Percentiles rank a stretch among this genome's conserved stretches.
Evolutionary conservation across 2,113 vertebrate genomes (phyloP).

Genomic region (Octodon degus): DNA sequence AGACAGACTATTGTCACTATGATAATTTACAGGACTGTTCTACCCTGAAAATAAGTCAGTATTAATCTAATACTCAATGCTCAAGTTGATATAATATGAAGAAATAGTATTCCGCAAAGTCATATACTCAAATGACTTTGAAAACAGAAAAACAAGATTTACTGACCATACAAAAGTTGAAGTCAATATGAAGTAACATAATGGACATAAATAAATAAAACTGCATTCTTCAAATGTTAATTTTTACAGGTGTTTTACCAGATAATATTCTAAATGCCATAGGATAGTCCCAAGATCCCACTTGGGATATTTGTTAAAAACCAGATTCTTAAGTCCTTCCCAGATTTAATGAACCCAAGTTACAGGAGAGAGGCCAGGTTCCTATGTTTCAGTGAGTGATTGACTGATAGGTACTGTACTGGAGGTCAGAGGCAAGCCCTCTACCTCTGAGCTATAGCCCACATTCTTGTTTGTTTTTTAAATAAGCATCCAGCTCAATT

Average conservation of each 20-base stretch:
- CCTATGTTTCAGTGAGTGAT: not conserved
- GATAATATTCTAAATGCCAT: not conserved
- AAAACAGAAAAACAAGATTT: constrained; percentile 12
- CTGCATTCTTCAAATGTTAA: not conserved
- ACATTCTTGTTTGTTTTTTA: not conserved
- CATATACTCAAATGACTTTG: not conserved
- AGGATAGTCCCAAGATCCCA: not conserved
- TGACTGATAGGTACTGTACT: not conserved
- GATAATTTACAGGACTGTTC: not conserved
- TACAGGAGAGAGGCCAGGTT: not conserved
- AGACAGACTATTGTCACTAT: not conserved
- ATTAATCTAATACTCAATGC: not conserved
- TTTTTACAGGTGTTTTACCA: not conserved
- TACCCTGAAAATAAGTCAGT: not conserved
- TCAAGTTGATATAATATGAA: not conserved
- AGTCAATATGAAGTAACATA: not conserved
- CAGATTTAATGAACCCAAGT: not conserved
- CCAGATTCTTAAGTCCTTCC: not conserved
- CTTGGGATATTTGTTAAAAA: not conserved
- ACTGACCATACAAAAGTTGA: not conserved
- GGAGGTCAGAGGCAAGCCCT: not conserved
- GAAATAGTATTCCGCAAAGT: not conserved
- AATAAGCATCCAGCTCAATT: not conserved
- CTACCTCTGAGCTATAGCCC: not conserved
- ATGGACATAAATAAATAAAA: not conserved